Conservation (phyloP, 2,113 vertebrate species). For the Pipa parva region DNA sequence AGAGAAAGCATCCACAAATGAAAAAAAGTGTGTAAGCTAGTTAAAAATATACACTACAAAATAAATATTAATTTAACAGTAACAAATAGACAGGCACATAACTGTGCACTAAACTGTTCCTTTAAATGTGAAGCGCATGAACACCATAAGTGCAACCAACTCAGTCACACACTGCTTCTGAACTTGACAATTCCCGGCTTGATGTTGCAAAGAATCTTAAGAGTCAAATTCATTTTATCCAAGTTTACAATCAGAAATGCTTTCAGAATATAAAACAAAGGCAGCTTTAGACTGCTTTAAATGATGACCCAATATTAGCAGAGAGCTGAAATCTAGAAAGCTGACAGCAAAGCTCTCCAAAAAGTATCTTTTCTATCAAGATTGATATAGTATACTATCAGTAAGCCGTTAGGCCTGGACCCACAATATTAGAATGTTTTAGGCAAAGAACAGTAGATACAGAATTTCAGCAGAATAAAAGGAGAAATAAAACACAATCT, state of each 20-base stretch:
- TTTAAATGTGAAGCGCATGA: background rate
- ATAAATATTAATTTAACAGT: too few species aligned
- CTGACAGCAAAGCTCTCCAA: slow-evolving; percentile 38
- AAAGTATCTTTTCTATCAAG: slow-evolving; percentile 11
- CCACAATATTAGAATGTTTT: background rate
- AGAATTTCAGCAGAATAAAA: background rate
- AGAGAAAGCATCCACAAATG: too few species aligned
- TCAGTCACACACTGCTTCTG: background rate
- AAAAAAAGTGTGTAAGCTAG: too few species aligned
- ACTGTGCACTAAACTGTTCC: too few species aligned
- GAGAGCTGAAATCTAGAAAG: slow-evolving; percentile 58
- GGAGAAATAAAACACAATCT: background rate
- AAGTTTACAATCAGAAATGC: slow-evolving; percentile 48
- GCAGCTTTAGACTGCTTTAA: slow-evolving; percentile 54
- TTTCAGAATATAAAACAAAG: slow-evolving; percentile 62
- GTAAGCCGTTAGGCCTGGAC: background rate
- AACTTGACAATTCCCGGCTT: slow-evolving; percentile 43
- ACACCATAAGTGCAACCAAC: background rate
- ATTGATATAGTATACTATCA: slow-evolving; percentile 2
- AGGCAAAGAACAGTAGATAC: background rate
- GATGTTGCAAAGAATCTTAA: slow-evolving; percentile 47
- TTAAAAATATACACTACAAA: too few species aligned
- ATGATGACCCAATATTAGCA: slow-evolving; percentile 55
- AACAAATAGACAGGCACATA: too few species aligned
- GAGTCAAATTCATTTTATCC: slow-evolving; percentile 47